phyloP scores from a whole-genome alignment of 2,888 invertebrate genomes.

The Eucera pruinosa region DNA sequence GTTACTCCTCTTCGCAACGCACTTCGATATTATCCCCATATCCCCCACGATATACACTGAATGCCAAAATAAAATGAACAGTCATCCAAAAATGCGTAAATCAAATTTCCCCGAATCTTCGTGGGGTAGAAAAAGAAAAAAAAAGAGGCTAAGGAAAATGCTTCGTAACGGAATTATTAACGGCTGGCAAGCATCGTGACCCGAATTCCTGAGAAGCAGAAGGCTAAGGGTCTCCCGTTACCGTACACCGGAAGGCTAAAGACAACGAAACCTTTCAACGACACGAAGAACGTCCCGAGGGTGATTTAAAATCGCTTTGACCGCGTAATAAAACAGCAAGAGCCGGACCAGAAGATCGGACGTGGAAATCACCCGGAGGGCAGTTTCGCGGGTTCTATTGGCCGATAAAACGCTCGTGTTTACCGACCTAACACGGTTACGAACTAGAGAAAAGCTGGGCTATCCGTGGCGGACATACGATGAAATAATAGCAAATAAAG shows the following conservation, averaged over 20 bases:
- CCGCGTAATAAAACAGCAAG: constrained; percentile 58
- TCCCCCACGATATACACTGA: too few species aligned
- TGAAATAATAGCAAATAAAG: constrained; percentile 72
- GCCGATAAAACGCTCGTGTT: constrained; percentile 68
- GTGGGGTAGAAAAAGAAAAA: too few species aligned
- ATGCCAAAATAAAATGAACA: too few species aligned
- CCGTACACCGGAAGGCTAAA: constrained; percentile 1
- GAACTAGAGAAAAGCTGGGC: constrained; percentile 47
- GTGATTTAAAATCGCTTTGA: constrained; percentile 61
- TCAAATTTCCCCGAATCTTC: neutral
- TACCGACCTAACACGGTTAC: constrained; percentile 70
- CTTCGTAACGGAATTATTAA: constrained; percentile 22
- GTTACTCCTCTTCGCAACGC: too few species aligned
- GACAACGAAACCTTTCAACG: constrained; percentile 42
- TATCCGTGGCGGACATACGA: constrained; percentile 55
- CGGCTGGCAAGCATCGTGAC: constrained; percentile 23
- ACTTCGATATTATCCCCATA: too few species aligned
- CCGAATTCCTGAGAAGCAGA: constrained; percentile 18
- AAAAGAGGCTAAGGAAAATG: neutral
- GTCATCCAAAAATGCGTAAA: too few species aligned
- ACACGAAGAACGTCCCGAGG: constrained; percentile 38
- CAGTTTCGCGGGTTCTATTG: constrained; percentile 57
- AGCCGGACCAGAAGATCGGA: constrained; percentile 13
- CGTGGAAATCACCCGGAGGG: constrained; percentile 40
- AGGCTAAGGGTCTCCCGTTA: constrained; percentile 8